Evolutionary conservation across 2,888 invertebrate genomes (phyloP).

Genomic region (Drosophila tripunctata): DNA sequence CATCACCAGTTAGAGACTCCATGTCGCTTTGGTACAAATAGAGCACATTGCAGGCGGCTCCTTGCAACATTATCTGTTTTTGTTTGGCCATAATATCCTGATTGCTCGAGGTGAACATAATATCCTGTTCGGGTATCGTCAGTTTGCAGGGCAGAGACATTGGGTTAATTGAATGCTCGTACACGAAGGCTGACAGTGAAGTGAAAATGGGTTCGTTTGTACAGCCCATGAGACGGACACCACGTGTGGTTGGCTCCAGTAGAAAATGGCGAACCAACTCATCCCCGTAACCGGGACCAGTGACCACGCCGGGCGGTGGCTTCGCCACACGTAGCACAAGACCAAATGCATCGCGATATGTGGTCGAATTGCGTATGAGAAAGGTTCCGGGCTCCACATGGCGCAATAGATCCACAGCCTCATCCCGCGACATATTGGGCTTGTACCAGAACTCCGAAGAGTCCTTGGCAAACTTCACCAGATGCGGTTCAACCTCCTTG

Average conservation of each 20-base stretch:
- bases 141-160: constrained; percentile 96
- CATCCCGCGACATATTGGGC: constrained; percentile 96
- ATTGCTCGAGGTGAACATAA: constrained; percentile 46
- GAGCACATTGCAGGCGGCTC: constrained; percentile 96
- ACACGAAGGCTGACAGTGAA: constrained; percentile 97
- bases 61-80: constrained; percentile 86
- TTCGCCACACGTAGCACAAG: constrained; percentile 95
- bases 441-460: constrained; percentile 99
- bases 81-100: constrained; percentile 64
- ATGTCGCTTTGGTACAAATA: constrained; percentile 95
- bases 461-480: constrained; percentile 93
- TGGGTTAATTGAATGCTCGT: constrained; percentile 98
- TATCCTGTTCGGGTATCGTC: constrained; percentile 87
- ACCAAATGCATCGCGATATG: constrained; percentile 92
- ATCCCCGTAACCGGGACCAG: constrained; percentile 86
- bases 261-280: constrained; percentile 98
- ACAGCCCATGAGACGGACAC: constrained; percentile 97
- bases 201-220: constrained; percentile 98
- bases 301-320: constrained; percentile 89
- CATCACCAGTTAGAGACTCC: constrained; percentile 94
- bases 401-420: constrained; percentile 94
- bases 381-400: constrained; percentile 96
- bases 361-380: constrained; percentile 96
- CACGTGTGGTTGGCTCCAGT: constrained; percentile 97
- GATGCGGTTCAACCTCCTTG: constrained; percentile 93